phyloP scores from a whole-genome alignment of 2,797 vertebrate species.

The Leucoraja ocellata region DNA sequence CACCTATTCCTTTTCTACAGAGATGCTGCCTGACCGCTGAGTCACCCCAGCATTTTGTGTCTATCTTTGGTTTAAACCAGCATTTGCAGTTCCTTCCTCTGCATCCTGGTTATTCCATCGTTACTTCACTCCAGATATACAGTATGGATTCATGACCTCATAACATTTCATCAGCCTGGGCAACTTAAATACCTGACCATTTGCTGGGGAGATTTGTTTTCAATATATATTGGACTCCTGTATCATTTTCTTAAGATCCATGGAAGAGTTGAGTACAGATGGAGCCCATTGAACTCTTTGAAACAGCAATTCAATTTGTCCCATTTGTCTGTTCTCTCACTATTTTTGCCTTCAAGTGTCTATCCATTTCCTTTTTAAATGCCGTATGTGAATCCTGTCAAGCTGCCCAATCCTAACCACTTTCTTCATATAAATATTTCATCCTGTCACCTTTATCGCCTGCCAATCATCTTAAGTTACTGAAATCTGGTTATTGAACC shows the following conservation, averaged over 20 bases:
- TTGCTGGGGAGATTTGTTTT: neutral
- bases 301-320: neutral
- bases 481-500: neutral
- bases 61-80: too few relatives aligned
- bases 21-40: too few relatives aligned
- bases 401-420: neutral
- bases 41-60: too few relatives aligned
- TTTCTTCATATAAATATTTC: neutral
- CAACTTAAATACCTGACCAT: neutral
- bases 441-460: neutral
- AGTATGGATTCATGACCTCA: neutral
- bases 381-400: neutral
- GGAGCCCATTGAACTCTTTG: neutral
- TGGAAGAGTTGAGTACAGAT: neutral
- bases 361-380: neutral
- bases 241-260: neutral
- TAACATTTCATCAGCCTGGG: neutral
- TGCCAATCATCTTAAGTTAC: neutral
- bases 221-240: neutral
- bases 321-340: neutral
- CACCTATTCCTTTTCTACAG: too few relatives aligned
- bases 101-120: neutral
- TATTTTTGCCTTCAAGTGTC: neutral
- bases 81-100: too few relatives aligned
- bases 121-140: neutral